Evolutionary conservation across 1,140 invertebrate species (phyloP).

Genomic region (Cryptotermes secundus): DNA sequence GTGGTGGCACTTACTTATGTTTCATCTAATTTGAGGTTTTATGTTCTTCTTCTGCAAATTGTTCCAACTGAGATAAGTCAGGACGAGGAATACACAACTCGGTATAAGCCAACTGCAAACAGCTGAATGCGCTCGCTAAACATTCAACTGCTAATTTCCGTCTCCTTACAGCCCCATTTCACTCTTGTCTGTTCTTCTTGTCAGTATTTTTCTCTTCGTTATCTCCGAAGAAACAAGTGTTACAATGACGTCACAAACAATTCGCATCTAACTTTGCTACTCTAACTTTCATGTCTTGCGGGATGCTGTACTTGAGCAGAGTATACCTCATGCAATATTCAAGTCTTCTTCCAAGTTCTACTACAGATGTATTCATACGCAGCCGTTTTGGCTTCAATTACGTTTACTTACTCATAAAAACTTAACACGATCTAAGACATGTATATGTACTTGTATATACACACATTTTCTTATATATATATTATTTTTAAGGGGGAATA

Average conservation of each 20-base stretch:
- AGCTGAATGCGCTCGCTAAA: neutral
- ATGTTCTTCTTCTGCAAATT: neutral
- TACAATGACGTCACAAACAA: neutral
- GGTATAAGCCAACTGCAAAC: neutral
- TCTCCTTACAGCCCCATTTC: neutral
- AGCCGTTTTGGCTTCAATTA: neutral
- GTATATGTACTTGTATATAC: no score
- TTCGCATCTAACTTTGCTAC: neutral
- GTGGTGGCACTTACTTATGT: neutral
- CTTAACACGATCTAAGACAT: neutral
- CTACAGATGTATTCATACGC: neutral
- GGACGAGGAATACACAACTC: neutral
- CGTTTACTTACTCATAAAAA: neutral
- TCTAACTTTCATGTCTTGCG: neutral
- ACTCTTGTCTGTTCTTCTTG: neutral
- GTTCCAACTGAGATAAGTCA: neutral
- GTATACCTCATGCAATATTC: neutral
- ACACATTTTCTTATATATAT: no score
- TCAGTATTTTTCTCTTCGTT: neutral
- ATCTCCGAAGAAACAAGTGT: neutral
- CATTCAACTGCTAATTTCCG: neutral
- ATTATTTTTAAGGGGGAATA: neutral
- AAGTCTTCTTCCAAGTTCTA: neutral
- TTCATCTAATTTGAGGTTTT: neutral
- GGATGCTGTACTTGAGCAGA: neutral